Base-by-base conservation (phyloP, 2,113 vertebrate species). In the Erpornis zantholeuca region DNA sequence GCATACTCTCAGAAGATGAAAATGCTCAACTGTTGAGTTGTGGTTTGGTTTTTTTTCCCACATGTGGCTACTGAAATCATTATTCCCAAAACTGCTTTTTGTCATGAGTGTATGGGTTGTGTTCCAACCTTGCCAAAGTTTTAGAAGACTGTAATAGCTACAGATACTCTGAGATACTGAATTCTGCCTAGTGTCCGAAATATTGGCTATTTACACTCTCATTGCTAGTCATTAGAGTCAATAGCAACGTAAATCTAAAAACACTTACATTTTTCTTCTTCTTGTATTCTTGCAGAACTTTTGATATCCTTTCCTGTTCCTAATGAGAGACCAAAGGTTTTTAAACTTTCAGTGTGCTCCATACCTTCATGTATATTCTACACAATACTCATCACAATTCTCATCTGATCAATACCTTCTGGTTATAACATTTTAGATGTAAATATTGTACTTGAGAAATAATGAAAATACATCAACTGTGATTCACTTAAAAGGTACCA, bases 221-320 rank as follows among this genome's bases (percentile, higher is more conserved):
- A 63, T 47, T 47, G 42, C 16, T 52, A 71, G 33, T 70, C 9
- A 35, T 29, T 47, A 72, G 25, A 65, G 72, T 80, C 6, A 89
- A 12, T 13, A 87, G 27, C 10, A 72, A 77, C 7, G 8, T 42
- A 82, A 93, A 94, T 36, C 33, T 69, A 38, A 65, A 47, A 90
- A 81, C 72, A 99, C 99, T 99, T 87, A 99, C 99, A 7, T 98
- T 97, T 97, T 99, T 99, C 93, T 99, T 99, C 96, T 96, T 99
- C 93, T 98, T 98, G 95, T 99, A 99, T 42, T 99, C 99, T 90
- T 98, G 97, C 53, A 99, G 79, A 92, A 99, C 98, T 95, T 95
- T 97, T 73, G 96, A 96, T 96, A 99, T 99, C 72, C 99, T 98
- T 83, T 99, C 98, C 84, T 98, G 98, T 93, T 99, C 99, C 99